Base-by-base conservation (phyloP, 1,140 invertebrate genomes). In the Zaprionus nigranus region DNA sequence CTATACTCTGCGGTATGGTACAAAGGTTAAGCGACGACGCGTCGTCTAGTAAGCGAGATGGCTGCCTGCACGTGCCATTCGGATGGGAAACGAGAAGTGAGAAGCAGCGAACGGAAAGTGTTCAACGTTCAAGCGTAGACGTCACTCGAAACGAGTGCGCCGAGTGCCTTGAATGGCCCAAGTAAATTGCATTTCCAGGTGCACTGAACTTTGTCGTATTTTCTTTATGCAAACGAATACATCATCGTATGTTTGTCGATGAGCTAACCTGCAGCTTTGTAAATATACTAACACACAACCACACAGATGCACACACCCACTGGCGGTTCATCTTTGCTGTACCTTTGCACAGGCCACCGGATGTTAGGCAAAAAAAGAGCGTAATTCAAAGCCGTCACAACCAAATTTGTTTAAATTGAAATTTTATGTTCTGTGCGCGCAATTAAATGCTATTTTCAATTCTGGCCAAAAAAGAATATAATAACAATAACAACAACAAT, bases 161-260 rank as follows among this genome's bases (percentile, higher is more conserved):
- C n/a, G 61, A 65, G 63, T 62, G 38, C 13, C 61, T 60, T 72
- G 46, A 65, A 71, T 72, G 74, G 62, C 56, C 38, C 49, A 43
- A 59, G 61, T 26, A 67, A 82, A 63, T 64, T 84, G 81, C 81
- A 85, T 64, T 78, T 68, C 62, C 74, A 84, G 78, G 81, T 84
- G 82, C 79, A 82, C 43, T 85, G 82, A 86, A 85, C 83, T 51
- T 72, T 64, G 57, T 40, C n/a, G 40, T 36, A 43, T 63, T 54
- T 12, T 49, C 24, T 28, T 20, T 53, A n/a, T 34, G n/a, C 15
- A 40, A 15, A 46, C 40, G 40, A 46, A n/a, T 46, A 17, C n/a
- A 46, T 46, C 40, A 46, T 46, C 40, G 40, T 17, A 56, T 28
- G 53, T 56, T 30, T 26, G 36, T 24, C 59, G 51, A 57, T 62